Conservation (phyloP, 2,888 invertebrate species). For the Tetanocera ferruginea region DNA sequence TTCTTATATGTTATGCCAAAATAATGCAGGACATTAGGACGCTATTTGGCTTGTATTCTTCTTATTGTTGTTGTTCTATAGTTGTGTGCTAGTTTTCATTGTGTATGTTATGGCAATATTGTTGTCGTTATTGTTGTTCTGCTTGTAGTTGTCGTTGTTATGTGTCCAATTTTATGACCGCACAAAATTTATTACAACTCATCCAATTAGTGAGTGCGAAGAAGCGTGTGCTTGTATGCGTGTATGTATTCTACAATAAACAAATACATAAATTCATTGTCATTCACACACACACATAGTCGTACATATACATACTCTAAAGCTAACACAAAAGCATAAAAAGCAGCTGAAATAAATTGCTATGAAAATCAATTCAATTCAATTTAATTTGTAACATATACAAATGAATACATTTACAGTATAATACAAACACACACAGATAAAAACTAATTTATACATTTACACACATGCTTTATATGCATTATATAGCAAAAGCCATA, state of each 20-base stretch:
- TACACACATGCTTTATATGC: too few species aligned
- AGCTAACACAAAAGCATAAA: background rate
- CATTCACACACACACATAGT: background rate
- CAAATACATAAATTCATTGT: background rate
- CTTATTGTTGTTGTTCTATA: background rate
- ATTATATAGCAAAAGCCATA: too few species aligned
- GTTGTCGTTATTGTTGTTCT: too few species aligned
- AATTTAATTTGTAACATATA: slow-evolving; percentile 21
- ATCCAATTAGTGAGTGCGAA: slow-evolving; percentile 26
- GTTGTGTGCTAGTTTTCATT: background rate
- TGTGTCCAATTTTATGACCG: slow-evolving; percentile 25
- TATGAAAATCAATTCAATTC: slow-evolving; percentile 29
- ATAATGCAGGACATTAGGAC: too few species aligned
- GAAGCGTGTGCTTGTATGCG: background rate
- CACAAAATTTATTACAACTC: slow-evolving; percentile 30
- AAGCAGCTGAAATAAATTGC: slow-evolving; percentile 12
- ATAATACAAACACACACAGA: background rate
- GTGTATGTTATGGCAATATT: background rate
- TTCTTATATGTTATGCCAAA: too few species aligned
- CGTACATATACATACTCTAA: too few species aligned
- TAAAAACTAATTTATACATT: background rate
- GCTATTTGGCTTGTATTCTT: too few species aligned
- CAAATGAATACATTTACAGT: background rate
- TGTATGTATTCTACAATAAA: background rate
- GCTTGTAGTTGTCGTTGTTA: too few species aligned